Evolutionary conservation across 2,888 invertebrate genomes (phyloP).

Genomic region (Polia nebulosa): DNA sequence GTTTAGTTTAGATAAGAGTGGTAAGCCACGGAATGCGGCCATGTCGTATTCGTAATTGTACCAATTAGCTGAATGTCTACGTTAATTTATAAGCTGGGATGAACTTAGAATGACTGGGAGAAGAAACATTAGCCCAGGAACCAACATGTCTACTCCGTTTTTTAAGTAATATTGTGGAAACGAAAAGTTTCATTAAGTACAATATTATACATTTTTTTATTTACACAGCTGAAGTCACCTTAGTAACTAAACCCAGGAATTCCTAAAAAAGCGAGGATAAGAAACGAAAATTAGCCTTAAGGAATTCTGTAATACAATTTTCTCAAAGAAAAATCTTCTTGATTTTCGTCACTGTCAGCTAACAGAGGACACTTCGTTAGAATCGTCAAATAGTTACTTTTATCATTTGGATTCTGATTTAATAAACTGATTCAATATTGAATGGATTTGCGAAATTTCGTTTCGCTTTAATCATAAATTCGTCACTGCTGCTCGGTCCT

Average conservation of each 20-base stretch:
- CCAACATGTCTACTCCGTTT: background rate
- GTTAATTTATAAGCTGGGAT: constrained; percentile 80
- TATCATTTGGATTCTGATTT: constrained; percentile 51
- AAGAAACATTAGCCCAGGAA: constrained; percentile 52
- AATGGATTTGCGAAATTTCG: constrained; percentile 36
- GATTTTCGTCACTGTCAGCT: constrained; percentile 34
- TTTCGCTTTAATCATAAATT: constrained; percentile 44
- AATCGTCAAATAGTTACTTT: constrained; percentile 62
- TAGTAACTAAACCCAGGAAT: background rate
- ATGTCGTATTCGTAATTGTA: constrained; percentile 81
- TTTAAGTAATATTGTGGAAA: background rate
- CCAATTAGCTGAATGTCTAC: constrained; percentile 84
- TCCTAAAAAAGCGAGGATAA: background rate
- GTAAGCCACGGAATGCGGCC: constrained; percentile 78
- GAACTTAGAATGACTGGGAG: constrained; percentile 64
- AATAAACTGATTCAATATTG: constrained; percentile 49
- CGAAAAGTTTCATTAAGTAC: background rate
- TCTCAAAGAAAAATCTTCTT: constrained; percentile 24
- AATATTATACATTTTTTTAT: background rate
- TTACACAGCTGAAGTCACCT: background rate
- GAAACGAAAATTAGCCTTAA: constrained; percentile 15
- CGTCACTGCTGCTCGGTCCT: constrained; percentile 4
- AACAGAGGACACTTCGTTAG: constrained; percentile 50
- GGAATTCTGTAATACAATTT: constrained; percentile 32
- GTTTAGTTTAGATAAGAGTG: constrained; percentile 72